A percentile compares a stretch with the other conserved stretches of the same genome.
Conservation (phyloP, 2,797 vertebrate genomes). For the Todus mexicanus region DNA sequence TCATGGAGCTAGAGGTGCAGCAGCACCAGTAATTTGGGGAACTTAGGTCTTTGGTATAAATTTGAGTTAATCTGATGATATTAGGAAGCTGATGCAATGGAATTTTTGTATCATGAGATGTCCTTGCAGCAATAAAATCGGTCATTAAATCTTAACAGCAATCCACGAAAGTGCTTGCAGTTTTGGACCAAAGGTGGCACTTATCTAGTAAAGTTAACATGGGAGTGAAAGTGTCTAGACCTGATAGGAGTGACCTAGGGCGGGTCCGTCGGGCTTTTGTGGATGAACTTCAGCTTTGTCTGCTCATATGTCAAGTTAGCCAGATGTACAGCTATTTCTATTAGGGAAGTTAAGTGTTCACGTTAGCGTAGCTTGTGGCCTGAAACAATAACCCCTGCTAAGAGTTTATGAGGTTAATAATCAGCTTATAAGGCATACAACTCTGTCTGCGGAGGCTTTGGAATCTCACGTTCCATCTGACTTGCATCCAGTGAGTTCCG, state of each 20-base stretch:
- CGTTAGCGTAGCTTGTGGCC: background rate
- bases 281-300: background rate
- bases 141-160: background rate
- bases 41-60: background rate
- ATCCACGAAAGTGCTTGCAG: background rate
- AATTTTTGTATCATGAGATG: background rate
- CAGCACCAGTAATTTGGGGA: background rate
- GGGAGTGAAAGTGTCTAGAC: background rate
- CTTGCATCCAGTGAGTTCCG: background rate
- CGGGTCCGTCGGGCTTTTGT: background rate
- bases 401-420: background rate
- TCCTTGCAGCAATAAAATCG: background rate
- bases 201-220: background rate
- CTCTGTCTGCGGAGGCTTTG: background rate
- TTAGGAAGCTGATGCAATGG: background rate
- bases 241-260: background rate
- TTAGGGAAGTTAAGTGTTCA: background rate
- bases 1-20: background rate
- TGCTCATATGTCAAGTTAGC: background rate
- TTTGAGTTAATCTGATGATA: background rate
- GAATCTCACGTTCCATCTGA: background rate
- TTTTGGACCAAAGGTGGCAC: conserved; percentile 7
- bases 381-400: background rate
- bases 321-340: background rate
- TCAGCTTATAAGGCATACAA: background rate